Conservation (phyloP, 2,113 vertebrate genomes). For the Anolis carolinensis region DNA sequence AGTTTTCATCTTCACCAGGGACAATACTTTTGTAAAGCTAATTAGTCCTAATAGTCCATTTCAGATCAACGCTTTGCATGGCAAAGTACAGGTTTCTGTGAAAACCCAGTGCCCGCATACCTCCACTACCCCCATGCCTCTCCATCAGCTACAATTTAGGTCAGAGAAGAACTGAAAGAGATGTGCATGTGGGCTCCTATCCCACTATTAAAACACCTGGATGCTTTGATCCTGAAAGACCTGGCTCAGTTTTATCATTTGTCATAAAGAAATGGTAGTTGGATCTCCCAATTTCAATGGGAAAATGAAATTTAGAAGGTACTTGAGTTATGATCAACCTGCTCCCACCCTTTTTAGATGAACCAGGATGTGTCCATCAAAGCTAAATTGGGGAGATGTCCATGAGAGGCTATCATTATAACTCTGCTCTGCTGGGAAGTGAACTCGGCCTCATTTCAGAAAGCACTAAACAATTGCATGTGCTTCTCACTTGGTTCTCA, state of each 20-base stretch:
- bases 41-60: not conserved
- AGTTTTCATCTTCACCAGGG: no score
- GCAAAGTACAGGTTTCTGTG: not conserved
- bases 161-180: not conserved
- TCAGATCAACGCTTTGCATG: not conserved
- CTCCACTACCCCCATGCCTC: no score
- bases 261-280: not conserved
- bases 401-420: not conserved
- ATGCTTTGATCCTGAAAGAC: not conserved
- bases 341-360: not conserved
- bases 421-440: not conserved
- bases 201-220: no score
- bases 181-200: no score
- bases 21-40: no score
- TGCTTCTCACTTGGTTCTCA: not conserved
- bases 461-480: not conserved
- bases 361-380: not conserved
- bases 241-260: not conserved
- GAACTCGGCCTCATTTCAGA: not conserved
- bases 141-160: not conserved
- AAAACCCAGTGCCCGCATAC: not conserved
- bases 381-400: not conserved
- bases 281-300: not conserved
- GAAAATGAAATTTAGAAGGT: not conserved
- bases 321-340: not conserved